A percentile compares a stretch with the other conserved stretches of the same genome.
Evolutionary conservation across 2,888 invertebrate genomes (phyloP).

Genomic region (Aphidius colemani): DNA sequence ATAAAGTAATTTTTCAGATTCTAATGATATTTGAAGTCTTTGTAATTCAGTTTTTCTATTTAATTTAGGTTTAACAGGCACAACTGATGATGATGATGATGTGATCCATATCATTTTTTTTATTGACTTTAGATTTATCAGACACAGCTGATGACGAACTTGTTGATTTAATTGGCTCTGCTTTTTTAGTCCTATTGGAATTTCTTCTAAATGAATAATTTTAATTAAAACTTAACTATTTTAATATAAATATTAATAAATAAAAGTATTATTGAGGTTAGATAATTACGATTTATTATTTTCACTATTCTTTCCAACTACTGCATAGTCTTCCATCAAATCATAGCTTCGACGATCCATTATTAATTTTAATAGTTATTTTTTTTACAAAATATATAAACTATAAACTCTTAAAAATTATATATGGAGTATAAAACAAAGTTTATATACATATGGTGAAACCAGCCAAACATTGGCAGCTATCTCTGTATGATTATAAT

Average conservation of each 20-base stretch:
- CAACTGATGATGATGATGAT: slow-evolving; percentile 24
- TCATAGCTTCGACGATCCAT: background rate
- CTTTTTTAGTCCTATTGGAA: slow-evolving; percentile 69
- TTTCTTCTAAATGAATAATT: too few relatives aligned
- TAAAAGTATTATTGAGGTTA: too few relatives aligned
- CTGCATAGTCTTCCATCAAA: background rate
- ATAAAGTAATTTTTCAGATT: slow-evolving; percentile 74
- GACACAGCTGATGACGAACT: slow-evolving; percentile 16
- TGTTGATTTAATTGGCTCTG: slow-evolving; percentile 48
- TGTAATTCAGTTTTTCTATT: slow-evolving; percentile 76
- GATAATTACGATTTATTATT: background rate
- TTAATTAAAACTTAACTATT: too few relatives aligned
- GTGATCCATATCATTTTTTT: slow-evolving; percentile 71
- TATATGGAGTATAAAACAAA: background rate
- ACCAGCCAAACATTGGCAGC: too few relatives aligned
- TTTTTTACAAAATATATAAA: background rate
- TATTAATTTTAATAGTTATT: background rate
- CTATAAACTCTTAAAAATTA: too few relatives aligned
- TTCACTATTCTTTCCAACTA: background rate
- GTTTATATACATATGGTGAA: background rate
- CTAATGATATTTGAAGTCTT: slow-evolving; percentile 70
- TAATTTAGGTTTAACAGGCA: slow-evolving; percentile 12
- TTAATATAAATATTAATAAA: too few relatives aligned
- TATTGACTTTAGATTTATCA: slow-evolving; percentile 35
- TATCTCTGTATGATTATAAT: too few relatives aligned